Conservation (phyloP, 2,113 vertebrate genomes). For the Myiozetetes cayanensis region DNA sequence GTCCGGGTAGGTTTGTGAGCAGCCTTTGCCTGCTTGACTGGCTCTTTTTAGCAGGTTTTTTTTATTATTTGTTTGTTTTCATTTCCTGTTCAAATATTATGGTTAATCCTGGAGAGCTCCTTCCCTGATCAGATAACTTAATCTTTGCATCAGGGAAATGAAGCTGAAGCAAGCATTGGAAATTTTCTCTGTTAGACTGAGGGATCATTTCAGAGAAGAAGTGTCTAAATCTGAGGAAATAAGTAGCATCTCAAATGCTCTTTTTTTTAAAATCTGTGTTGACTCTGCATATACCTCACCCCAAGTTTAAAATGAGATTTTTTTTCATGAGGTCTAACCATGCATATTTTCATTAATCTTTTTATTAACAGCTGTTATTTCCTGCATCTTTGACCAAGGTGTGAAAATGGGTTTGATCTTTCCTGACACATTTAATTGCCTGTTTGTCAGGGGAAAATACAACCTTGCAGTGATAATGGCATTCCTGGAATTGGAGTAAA, state of each 20-base stretch:
- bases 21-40: not conserved
- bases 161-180: not conserved
- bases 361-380: not conserved
- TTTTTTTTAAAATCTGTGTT: not conserved
- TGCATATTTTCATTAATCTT: not conserved
- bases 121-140: not conserved
- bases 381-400: not conserved
- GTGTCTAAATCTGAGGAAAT: not conserved
- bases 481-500: not conserved
- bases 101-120: not conserved
- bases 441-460: not conserved
- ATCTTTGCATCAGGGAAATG: not conserved
- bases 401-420: not conserved
- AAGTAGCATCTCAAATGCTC: not conserved
- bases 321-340: rapidly evolving
- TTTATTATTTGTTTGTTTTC: not conserved
- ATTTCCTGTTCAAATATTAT: not conserved
- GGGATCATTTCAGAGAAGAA: not conserved
- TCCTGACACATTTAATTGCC: not conserved
- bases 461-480: not conserved
- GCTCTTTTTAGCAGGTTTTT: not conserved
- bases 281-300: not conserved
- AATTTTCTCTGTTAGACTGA: not conserved
- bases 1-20: not conserved
- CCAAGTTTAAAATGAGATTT: not conserved